These are phyloP conservation scores for Xenopus tropicalis DNA, from an alignment of 2,113 vertebrate genomes.

Conservation along the genomic window UCB_Xtro_10.0 CM004446.2:13569001-13569500, in stretches of 20 bases:
- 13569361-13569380: constrained; percentile 37
- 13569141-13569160: constrained; percentile 12
- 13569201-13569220: constrained; percentile 2
- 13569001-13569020: no score
- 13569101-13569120: no score
- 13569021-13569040: background rate
- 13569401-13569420: constrained; percentile 31
- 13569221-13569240: constrained; percentile 33
- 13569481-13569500: constrained; percentile 20
- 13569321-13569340: constrained; percentile 49
- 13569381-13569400: constrained; percentile 43
- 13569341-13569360: constrained; percentile 23
- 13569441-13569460: constrained; percentile 27
- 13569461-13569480: constrained; percentile 41
- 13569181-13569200: constrained; percentile 9
- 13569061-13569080: constrained; percentile 17
- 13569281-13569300: constrained; percentile 37
- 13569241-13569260: constrained; percentile 31
- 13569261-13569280: constrained; percentile 12
- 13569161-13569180: constrained; percentile 14
- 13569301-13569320: constrained; percentile 36
- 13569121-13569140: no score
- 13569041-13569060: constrained; percentile 1
- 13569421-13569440: constrained; percentile 28
- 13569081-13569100: no score